Evolutionary conservation across 2,888 invertebrate genomes (phyloP), one percentile per base, ranked within the genome.

Genomic region (Xanthia togata): DNA sequence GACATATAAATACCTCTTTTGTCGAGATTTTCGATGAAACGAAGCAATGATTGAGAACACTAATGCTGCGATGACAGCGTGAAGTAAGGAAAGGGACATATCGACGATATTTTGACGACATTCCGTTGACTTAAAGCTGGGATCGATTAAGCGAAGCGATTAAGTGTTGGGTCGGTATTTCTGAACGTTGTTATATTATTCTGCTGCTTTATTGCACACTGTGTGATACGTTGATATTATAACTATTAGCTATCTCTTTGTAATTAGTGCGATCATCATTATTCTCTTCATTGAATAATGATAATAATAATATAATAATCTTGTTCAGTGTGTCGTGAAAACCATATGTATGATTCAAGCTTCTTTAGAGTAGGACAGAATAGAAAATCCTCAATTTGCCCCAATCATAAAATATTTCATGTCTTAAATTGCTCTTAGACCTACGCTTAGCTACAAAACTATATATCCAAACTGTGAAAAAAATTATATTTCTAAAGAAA

Each of bases 1-100:
- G 59, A 9, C 1, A 60, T 41, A n/a, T 31, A 17, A 17, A n/a
- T 6, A 57, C n/a, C 31, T n/a, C 26, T 35, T 38, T 69, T 59
- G 31, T 9, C 11, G 38, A 69, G 17, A 62, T 62, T 26, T 81
- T 73, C 6, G 50, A 9, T 12, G 38, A 60, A 71, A 55, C 64
- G 41, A 73, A 60, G 31, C 41, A 41, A 47, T 77, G 82, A 77
- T 78, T 78, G 63, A 69, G 78, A 68, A 44, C 60, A 71, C 68
- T 64, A 67, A 62, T 78, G 41, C 41, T n/a, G 31, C 70, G 57
- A 31, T 68, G 60, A 53, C 68, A 78, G 68, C 23, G 20, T 26
- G 70, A 55, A 59, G 44, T 63, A 60, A 55, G 26, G 62, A 68
- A 57, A 47, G 26, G 12, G 23, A 47, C 62, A 50, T 55, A 20